Evolutionary conservation across 2,113 vertebrate genomes (phyloP).

Genomic region (Protobothrops mucrosquamatus): DNA sequence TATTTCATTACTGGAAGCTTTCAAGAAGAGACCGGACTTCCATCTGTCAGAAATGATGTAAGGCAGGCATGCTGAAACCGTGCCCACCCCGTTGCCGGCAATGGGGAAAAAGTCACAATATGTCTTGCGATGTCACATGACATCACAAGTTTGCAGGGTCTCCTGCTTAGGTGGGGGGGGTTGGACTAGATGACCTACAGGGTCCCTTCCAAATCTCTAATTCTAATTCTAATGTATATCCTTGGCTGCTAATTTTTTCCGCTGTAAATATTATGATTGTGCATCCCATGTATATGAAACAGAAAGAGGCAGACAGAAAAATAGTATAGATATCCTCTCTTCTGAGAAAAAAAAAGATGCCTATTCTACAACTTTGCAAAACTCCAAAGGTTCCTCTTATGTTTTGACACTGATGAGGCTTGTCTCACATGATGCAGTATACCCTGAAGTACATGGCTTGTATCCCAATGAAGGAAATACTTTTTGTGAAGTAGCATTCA

Average conservation of each 20-base stretch:
- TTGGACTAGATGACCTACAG: no score
- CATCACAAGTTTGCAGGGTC: no score
- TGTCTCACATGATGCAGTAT: not conserved
- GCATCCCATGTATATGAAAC: not conserved
- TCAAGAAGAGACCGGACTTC: no score
- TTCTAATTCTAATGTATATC: not conserved
- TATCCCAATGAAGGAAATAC: not conserved
- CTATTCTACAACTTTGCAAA: not conserved
- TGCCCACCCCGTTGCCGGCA: no score
- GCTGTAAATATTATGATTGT: not conserved
- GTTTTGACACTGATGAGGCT: conserved; percentile 3
- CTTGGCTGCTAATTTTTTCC: not conserved
- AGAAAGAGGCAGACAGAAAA: not conserved
- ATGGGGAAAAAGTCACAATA: no score
- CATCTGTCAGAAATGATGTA: no score
- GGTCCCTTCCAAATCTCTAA: no score
- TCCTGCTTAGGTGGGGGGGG: no score
- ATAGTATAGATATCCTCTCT: not conserved
- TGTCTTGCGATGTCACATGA: no score
- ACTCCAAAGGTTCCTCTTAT: not conserved
- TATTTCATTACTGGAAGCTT: no score
- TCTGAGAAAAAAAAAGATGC: not conserved
- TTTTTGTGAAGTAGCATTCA: not conserved
- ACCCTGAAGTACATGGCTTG: not conserved
- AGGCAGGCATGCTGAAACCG: no score